These are phyloP conservation scores for Philypnodon macrostomus DNA, from an alignment of 2,797 vertebrate species.

Conservation along the genomic window DNA sequence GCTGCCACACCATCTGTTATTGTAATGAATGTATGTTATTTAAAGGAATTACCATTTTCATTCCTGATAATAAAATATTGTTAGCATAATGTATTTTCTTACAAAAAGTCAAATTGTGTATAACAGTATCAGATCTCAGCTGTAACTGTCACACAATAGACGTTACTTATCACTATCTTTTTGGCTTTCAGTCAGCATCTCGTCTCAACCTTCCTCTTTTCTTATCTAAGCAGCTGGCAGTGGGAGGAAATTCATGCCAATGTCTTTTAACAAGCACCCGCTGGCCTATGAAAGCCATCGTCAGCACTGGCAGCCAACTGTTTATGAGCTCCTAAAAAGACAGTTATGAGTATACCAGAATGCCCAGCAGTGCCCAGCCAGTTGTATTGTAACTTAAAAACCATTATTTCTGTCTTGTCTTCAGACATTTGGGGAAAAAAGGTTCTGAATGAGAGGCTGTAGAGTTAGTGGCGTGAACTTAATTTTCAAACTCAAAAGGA, in stretches of 20 bases:
- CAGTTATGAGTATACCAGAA: conserved; percentile 44
- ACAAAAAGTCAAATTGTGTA: too few species aligned
- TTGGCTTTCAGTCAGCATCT: conserved; percentile 27
- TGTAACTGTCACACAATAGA: not conserved
- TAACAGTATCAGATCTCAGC: not conserved
- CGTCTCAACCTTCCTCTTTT: conserved; percentile 21
- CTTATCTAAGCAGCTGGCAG: conserved; percentile 51
- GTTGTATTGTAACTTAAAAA: conserved; percentile 39
- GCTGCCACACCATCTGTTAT: too few species aligned
- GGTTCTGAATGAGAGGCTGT: not conserved
- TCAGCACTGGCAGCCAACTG: conserved; percentile 50
- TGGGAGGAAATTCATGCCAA: conserved; percentile 45
- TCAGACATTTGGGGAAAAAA: conserved; percentile 22
- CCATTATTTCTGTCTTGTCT: conserved; percentile 30
- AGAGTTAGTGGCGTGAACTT: conserved; percentile 42
- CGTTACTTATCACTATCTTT: conserved; percentile 10
- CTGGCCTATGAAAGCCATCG: conserved; percentile 60
- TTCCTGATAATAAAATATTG: too few species aligned
- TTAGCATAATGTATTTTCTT: too few species aligned
- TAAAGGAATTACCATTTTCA: too few species aligned
- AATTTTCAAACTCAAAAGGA: conserved; percentile 71
- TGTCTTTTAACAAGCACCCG: conserved; percentile 58
- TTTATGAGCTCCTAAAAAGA: conserved; percentile 56
- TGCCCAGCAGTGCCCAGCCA: conserved; percentile 39
- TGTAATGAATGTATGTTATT: too few species aligned